Evolutionary conservation across 2,888 invertebrate genomes (phyloP).

Genomic region (Conomelus anceps): DNA sequence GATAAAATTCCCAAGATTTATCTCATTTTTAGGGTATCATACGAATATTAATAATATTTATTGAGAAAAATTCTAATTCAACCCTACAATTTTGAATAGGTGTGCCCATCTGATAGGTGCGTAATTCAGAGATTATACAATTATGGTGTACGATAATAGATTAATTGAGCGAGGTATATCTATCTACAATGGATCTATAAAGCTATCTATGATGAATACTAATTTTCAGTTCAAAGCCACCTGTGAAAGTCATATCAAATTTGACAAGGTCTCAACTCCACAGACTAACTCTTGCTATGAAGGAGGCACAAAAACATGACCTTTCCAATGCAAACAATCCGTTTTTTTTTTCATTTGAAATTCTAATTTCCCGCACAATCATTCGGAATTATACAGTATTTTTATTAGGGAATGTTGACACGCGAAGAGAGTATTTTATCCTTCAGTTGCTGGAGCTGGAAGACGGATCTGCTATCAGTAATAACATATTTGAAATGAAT

Average conservation of each 20-base stretch:
- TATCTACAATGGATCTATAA: neutral
- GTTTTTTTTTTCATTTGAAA: neutral
- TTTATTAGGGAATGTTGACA: neutral
- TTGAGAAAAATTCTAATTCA: too few relatives aligned
- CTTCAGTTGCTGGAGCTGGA: too few relatives aligned
- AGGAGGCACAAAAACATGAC: neutral
- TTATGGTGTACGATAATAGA: too few relatives aligned
- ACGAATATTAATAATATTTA: too few relatives aligned
- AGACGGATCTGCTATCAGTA: too few relatives aligned
- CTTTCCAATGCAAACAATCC: neutral
- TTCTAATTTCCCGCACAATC: neutral
- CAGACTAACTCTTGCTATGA: neutral
- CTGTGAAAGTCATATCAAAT: neutral
- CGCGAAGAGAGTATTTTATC: neutral
- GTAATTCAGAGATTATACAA: too few relatives aligned
- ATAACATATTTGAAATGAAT: too few relatives aligned
- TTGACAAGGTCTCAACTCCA: neutral
- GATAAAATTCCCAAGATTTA: too few relatives aligned
- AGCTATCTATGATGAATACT: neutral
- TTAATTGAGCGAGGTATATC: too few relatives aligned
- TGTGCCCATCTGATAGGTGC: too few relatives aligned
- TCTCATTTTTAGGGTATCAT: too few relatives aligned
- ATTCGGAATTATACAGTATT: neutral
- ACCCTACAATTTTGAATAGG: too few relatives aligned
- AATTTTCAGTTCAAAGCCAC: neutral